Conservation (phyloP, 1,140 invertebrate genomes). For the Globodera ellingtonae region DNA sequence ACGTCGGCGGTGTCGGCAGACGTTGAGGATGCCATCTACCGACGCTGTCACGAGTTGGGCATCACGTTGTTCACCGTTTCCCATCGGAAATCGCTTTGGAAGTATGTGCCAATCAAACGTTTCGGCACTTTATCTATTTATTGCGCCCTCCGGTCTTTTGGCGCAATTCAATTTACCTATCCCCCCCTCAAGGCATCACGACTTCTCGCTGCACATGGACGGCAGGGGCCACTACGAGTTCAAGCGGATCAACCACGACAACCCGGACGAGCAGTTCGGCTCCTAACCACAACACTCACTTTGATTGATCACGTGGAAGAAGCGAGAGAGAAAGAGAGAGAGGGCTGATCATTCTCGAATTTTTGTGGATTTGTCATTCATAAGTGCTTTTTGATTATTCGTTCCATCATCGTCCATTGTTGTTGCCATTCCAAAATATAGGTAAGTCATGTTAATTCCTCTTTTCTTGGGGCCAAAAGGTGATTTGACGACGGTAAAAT, state of each 20-base stretch:
- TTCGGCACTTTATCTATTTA: too few relatives aligned
- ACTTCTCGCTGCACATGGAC: conserved; percentile 89
- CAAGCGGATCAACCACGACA: conserved; percentile 75
- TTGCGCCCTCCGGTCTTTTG: too few relatives aligned
- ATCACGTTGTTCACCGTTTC: conserved; percentile 96
- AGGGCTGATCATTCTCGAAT: too few relatives aligned
- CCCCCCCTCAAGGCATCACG: conserved; percentile 76
- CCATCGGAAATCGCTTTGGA: conserved; percentile 90
- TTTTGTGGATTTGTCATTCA: too few relatives aligned
- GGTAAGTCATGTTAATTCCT: too few relatives aligned
- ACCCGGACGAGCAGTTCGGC: conserved; percentile 85
- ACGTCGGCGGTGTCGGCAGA: conserved; percentile 93
- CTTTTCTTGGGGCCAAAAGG: too few relatives aligned
- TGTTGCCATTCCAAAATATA: too few relatives aligned
- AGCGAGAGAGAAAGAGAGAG: too few relatives aligned
- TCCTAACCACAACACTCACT: conserved; percentile 70
- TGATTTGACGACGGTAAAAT: too few relatives aligned
- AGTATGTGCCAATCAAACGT: neutral
- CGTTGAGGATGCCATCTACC: conserved; percentile 95
- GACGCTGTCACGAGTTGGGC: conserved; percentile 81
- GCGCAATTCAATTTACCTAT: neutral
- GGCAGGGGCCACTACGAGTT: conserved; percentile 85
- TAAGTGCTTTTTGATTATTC: too few relatives aligned
- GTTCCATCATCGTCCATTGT: too few relatives aligned
- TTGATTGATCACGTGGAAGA: too few relatives aligned